A percentile compares a stretch with the other conserved stretches of the same genome.
phyloP scores from a whole-genome alignment of 2,797 vertebrate genomes.

The Novumbra hubbsi region DNA sequence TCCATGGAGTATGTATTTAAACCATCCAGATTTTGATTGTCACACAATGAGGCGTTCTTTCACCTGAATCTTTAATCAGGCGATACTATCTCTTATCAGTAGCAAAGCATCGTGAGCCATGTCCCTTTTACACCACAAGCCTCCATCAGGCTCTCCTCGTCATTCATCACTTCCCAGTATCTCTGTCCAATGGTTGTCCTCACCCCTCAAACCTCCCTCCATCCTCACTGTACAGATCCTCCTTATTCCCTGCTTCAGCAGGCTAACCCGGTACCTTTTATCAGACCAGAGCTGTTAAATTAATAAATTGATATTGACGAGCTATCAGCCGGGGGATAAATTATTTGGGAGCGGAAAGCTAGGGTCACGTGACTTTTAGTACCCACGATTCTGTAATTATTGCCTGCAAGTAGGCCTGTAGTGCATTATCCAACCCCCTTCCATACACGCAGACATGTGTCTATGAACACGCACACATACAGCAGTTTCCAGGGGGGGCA shows the following conservation, averaged over 20 bases:
- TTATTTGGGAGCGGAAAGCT: slow-evolving; percentile 92
- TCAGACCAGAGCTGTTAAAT: slow-evolving; percentile 91
- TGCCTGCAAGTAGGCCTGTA: slow-evolving; percentile 63
- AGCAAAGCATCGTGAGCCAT: slow-evolving; percentile 63
- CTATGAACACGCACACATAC: slow-evolving; percentile 59
- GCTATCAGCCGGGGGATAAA: slow-evolving; percentile 94
- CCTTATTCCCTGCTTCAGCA: slow-evolving; percentile 60
- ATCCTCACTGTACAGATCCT: slow-evolving; percentile 62
- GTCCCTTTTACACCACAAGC: slow-evolving; percentile 53
- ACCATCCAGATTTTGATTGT: slow-evolving; percentile 56
- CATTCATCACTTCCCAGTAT: slow-evolving; percentile 62
- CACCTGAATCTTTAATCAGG: slow-evolving; percentile 70
- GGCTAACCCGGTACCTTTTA: slow-evolving; percentile 84
- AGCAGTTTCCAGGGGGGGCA: slow-evolving; percentile 43
- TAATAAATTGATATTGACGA: slow-evolving; percentile 99
- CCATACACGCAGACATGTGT: slow-evolving; percentile 13
- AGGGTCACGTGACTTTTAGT: slow-evolving; percentile 90
- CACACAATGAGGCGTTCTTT: slow-evolving; percentile 50
- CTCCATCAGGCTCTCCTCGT: slow-evolving; percentile 52
- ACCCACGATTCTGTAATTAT: slow-evolving; percentile 89
- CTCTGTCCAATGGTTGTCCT: slow-evolving; percentile 34
- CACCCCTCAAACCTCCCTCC: slow-evolving; percentile 46
- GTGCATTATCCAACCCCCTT: slow-evolving; percentile 47
- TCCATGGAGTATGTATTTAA: slow-evolving; percentile 16
- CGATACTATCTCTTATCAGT: slow-evolving; percentile 69